Conservation (phyloP, 2,888 invertebrate genomes). For the Napeogenes sylphis region DNA sequence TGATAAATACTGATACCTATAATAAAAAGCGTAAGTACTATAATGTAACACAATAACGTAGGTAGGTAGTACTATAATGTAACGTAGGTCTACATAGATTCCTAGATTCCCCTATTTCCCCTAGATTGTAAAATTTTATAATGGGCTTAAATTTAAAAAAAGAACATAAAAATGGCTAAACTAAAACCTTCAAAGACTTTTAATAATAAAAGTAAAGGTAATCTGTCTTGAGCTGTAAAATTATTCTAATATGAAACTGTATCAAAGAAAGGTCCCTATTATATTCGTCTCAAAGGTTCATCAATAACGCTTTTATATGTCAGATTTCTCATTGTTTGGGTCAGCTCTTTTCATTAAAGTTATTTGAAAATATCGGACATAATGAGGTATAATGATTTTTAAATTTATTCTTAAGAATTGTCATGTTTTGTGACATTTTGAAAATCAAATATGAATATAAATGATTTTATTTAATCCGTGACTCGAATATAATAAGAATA, state of each 20-base stretch:
- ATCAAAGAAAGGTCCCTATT: constrained; percentile 6
- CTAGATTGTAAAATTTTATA: too few species aligned
- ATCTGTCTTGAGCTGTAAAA: constrained; percentile 5
- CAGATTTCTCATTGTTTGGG: neutral
- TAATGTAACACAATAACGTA: too few species aligned
- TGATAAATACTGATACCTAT: too few species aligned
- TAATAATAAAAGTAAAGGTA: constrained; percentile 1
- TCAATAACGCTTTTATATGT: neutral
- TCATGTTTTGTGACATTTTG: neutral
- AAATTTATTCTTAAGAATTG: neutral
- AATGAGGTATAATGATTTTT: neutral
- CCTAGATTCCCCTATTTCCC: too few species aligned
- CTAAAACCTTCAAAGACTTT: neutral
- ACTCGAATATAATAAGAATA: too few species aligned
- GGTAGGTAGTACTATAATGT: too few species aligned
- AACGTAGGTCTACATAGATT: too few species aligned
- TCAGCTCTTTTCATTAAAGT: neutral
- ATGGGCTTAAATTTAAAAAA: too few species aligned
- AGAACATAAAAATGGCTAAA: neutral
- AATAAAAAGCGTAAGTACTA: too few species aligned
- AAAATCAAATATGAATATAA: neutral
- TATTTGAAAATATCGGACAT: neutral
- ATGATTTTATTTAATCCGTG: too few species aligned
- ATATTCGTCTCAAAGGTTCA: constrained; percentile 4
- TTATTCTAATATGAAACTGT: constrained; percentile 7